Conservation (phyloP, 2,113 vertebrate genomes). For the Hemibagrus wyckioides region DNA sequence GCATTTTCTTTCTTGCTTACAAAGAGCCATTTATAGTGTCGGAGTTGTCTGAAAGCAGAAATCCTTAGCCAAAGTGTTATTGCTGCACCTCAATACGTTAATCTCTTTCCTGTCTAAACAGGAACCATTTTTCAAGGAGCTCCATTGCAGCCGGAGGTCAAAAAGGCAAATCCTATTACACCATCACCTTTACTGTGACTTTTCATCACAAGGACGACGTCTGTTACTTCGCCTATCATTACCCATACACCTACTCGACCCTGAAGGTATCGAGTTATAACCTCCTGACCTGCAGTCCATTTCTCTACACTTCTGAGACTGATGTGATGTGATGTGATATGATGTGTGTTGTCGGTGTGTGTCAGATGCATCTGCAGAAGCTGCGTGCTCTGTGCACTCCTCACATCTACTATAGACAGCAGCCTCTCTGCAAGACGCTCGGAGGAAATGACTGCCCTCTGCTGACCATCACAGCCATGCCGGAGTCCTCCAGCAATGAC, state of each 20-base stretch:
- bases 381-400: constrained; percentile 84
- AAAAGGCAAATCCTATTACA: constrained; percentile 97
- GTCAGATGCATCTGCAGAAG: constrained; percentile 94
- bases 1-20: neutral
- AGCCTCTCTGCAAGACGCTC: constrained; percentile 88
- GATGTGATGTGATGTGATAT: neutral
- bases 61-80: neutral
- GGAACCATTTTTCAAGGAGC: constrained; percentile 97
- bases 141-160: constrained; percentile 93
- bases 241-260: constrained; percentile 93
- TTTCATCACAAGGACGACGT: constrained; percentile 97
- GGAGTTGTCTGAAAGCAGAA: too few species aligned
- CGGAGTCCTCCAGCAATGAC: constrained; percentile 87
- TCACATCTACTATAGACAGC: constrained; percentile 91
- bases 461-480: constrained; percentile 96
- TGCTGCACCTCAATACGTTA: neutral
- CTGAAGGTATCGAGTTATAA: constrained; percentile 81
- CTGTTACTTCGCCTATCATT: constrained; percentile 99
- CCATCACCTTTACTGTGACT: constrained; percentile 89
- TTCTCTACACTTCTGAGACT: neutral
- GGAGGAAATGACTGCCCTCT: constrained; percentile 92
- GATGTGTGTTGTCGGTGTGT: neutral
- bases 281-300: neutral
- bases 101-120: constrained; percentile 55
- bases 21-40: neutral